phyloP scores from a whole-genome alignment of 2,797 vertebrate genomes.

The Urocyon cinereoargenteus region DNA sequence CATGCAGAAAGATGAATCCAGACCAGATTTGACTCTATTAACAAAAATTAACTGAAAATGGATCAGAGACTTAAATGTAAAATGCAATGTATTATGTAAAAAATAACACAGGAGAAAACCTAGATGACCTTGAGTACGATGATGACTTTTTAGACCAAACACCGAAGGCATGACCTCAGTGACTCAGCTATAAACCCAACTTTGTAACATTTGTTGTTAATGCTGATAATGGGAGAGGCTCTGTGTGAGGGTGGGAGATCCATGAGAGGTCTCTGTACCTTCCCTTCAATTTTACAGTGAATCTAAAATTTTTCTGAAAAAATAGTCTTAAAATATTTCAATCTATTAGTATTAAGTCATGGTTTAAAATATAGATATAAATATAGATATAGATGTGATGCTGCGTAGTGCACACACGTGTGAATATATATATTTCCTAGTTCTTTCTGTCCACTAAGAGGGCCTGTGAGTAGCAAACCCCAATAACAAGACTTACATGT shows the following conservation, averaged over 20 bases:
- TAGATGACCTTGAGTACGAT: background rate
- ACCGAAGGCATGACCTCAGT: background rate
- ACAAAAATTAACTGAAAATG: constrained; percentile 1
- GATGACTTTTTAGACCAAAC: background rate
- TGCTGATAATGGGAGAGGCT: background rate
- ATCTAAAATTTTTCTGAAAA: constrained; percentile 5
- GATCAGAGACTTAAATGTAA: background rate
- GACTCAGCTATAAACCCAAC: background rate
- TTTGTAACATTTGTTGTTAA: background rate
- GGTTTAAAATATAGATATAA: background rate
- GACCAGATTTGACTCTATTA: background rate
- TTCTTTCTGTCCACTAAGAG: background rate
- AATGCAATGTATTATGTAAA: background rate
- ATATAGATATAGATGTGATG: background rate
- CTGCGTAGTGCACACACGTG: background rate
- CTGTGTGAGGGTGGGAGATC: background rate
- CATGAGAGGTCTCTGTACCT: background rate
- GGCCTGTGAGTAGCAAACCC: background rate
- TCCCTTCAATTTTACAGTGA: background rate
- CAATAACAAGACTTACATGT: background rate
- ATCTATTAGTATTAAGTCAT: background rate
- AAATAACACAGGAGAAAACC: background rate
- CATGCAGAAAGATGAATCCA: background rate
- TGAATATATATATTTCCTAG: background rate
- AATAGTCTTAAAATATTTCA: background rate